A percentile compares a stretch with the other conserved stretches of the same genome.
Evolutionary conservation across 1,140 invertebrate species (phyloP).

Genomic region (Pseudomyrmex sp.): DNA sequence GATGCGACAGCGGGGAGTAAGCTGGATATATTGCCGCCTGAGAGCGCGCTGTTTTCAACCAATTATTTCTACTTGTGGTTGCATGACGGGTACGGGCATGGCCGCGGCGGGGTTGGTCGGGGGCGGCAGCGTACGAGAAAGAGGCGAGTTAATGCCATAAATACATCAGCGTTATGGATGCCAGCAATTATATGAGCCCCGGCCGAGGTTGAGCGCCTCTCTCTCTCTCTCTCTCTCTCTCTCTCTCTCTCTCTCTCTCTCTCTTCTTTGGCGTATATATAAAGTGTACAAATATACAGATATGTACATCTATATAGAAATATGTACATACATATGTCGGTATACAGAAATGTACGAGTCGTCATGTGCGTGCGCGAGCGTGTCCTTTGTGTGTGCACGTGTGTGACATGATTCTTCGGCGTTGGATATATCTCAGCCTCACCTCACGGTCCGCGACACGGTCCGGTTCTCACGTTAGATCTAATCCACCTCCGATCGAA

Average conservation of each 20-base stretch:
- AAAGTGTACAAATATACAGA: conserved; percentile 66
- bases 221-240: too few species aligned
- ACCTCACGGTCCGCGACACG: conserved; percentile 74
- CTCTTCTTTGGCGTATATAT: too few species aligned
- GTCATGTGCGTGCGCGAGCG: background rate
- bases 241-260: too few species aligned
- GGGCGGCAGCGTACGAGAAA: conserved; percentile 80
- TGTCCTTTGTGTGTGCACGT: background rate
- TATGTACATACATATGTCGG: background rate
- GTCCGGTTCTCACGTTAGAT: conserved; percentile 82
- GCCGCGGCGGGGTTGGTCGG: conserved; percentile 71
- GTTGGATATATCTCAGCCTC: conserved; percentile 74
- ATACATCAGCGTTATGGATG: conserved; percentile 85
- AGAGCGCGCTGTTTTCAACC: conserved; percentile 84
- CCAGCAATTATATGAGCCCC: conserved; percentile 84
- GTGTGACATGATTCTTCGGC: conserved; percentile 75
- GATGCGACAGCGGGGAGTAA: conserved; percentile 84
- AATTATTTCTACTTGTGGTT: conserved; percentile 85
- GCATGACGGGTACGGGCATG: conserved; percentile 80
- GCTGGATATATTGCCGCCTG: conserved; percentile 84
- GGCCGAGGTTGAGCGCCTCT: conserved; percentile 81
- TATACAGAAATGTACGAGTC: conserved; percentile 13
- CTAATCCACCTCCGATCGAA: conserved; percentile 76
- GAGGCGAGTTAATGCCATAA: conserved; percentile 85
- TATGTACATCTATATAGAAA: conserved; percentile 16